Percentiles rank a stretch among this genome's conserved stretches.
These are phyloP conservation scores for Pangasius sanitwongsei DNA, from an alignment of 2,797 vertebrate genomes.

Conservation along the genomic window DNA sequence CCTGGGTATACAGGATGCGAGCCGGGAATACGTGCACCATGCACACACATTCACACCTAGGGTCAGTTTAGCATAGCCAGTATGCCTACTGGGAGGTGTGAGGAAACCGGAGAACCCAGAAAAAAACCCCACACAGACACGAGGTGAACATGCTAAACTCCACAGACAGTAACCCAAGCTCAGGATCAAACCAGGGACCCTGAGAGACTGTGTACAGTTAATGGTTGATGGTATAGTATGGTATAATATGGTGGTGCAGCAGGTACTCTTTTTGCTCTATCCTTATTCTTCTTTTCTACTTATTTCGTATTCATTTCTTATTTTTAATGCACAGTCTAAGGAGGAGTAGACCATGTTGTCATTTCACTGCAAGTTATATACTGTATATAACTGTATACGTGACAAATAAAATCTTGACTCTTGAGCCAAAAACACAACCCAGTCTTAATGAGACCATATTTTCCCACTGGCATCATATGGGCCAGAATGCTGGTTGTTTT, in stretches of 20 bases:
- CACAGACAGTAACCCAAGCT: neutral
- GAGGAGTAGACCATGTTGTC: no score
- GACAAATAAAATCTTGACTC: no score
- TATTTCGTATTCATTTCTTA: no score
- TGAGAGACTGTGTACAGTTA: neutral
- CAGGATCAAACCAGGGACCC: neutral
- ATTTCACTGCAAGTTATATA: no score
- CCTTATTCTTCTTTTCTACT: no score
- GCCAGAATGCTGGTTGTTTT: neutral
- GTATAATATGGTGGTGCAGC: no score
- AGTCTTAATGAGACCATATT: neutral
- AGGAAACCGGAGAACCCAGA: neutral
- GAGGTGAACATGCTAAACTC: neutral
- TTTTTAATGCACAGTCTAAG: no score
- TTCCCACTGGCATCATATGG: neutral
- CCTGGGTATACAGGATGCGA: neutral
- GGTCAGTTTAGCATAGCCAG: neutral
- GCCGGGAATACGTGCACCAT: neutral
- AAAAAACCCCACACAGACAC: neutral
- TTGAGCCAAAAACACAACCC: neutral
- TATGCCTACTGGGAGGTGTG: neutral
- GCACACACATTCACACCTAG: neutral
- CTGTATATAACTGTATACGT: no score
- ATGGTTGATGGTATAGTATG: no score
- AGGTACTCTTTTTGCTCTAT: no score